Percentiles rank a stretch among this genome's conserved stretches.
phyloP scores from a whole-genome alignment of 37 sponge, comb jelly and placozoan species.

The Eunapius fragilis region DNA sequence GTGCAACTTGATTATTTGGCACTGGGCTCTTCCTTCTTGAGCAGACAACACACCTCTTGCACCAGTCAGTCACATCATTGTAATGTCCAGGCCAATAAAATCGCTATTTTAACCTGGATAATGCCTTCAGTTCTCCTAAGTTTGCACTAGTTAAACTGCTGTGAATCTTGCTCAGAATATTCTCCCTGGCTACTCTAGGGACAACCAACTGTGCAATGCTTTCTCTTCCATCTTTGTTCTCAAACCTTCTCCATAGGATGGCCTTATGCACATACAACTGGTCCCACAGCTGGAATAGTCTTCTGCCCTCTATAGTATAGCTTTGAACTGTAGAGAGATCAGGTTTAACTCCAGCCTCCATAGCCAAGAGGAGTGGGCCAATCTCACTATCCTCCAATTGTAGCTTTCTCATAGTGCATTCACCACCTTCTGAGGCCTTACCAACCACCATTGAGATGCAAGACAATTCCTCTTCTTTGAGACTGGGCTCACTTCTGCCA shows the following conservation, averaged over 20 bases:
- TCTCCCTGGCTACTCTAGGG: neutral
- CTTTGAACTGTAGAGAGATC: too few species aligned
- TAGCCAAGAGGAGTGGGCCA: constrained; percentile 13
- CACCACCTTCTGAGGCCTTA: neutral
- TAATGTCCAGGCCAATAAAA: constrained; percentile 56
- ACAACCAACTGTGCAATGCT: constrained; percentile 26
- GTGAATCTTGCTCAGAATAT: constrained; percentile 15
- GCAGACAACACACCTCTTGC: constrained; percentile 31
- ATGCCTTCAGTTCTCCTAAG: constrained; percentile 33
- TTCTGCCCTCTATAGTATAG: neutral
- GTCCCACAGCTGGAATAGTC: constrained; percentile 38
- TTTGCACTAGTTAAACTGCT: constrained; percentile 16
- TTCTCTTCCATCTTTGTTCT: neutral
- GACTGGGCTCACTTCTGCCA: too few species aligned
- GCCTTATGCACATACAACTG: constrained; percentile 19
- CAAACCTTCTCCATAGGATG: constrained; percentile 13
- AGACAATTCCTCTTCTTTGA: neutral
- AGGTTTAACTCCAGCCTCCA: neutral
- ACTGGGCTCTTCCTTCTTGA: constrained; percentile 20
- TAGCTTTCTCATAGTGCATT: constrained; percentile 1
- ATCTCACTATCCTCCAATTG: constrained; percentile 17
- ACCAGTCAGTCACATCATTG: constrained; percentile 30
- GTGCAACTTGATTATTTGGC: constrained; percentile 14
- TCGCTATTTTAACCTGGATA: constrained; percentile 30
- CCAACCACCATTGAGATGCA: constrained; percentile 1